Base-by-base conservation (phyloP, 2,113 vertebrate species). In the Takifugu flavidus region DNA sequence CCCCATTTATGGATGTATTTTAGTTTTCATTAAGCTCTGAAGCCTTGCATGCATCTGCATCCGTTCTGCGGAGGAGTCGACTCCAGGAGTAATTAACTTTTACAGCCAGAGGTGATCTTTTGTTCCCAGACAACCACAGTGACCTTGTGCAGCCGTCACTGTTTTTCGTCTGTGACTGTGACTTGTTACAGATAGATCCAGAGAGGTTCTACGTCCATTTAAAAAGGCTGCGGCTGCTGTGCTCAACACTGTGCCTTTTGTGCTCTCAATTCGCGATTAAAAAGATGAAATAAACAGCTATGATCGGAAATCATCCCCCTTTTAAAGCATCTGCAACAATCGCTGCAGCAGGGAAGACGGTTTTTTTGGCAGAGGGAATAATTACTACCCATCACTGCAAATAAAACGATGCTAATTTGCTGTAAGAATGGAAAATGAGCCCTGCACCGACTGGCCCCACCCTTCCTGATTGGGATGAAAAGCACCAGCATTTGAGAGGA, bases 391-490 rank as follows among this genome's bases (percentile, higher is more conserved):
- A 62, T 72, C 67, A 68, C 5, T 47, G 69, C 12, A 31, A 62
- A 71, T 67, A 68, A 83, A 84, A 83, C 49, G 29, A 83, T 77
- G 44, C 66, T 55, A 79, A 84, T 80, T 84, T 79, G 70, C 75
- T 75, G 42, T 15, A 45, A 74, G 62, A 77, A 72, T 14, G 66
- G 56, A 66, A 70, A 84, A 77, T 63, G 49, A 56, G 50, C 70
- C 34, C 62, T 67, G 75, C 75, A 78, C 73, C 34, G 34, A 45
- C 49, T 49, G 67, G 68, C 80, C 79, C 86, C 86, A 72, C 83
- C 85, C 82, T 79, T 76, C 31, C 65, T 29, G 61, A 78, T 26
- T 75, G 55, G 59, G 71, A 65, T 70, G 72, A 78, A 78, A 77
- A 66, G 80, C 74, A 73, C 14, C 42, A 14, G 70, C 72, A 62